Conservation (phyloP, 2,113 vertebrate species). For the Nannospalax galili region DNA sequence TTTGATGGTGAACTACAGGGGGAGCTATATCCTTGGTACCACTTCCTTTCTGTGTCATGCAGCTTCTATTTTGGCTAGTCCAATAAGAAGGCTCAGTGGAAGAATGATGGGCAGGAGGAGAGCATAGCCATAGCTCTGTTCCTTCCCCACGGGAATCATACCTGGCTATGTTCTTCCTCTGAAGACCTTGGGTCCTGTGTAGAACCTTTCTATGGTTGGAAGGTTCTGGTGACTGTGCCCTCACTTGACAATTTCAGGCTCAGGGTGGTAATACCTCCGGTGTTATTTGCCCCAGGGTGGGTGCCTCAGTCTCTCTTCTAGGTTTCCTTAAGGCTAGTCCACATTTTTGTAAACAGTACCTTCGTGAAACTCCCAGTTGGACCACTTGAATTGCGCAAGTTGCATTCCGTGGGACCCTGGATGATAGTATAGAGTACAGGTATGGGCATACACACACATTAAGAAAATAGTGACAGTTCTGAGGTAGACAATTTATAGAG, state of each 20-base stretch:
- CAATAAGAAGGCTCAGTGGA: background rate
- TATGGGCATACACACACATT: background rate
- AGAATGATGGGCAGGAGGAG: background rate
- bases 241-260: background rate
- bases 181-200: background rate
- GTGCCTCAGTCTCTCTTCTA: background rate
- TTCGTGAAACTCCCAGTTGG: background rate
- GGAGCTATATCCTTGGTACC: background rate
- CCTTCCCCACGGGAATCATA: background rate
- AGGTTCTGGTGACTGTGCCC: background rate
- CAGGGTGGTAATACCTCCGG: background rate
- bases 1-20: background rate
- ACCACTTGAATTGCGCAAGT: background rate
- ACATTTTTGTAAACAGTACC: background rate
- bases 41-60: background rate
- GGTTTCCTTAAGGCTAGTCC: background rate
- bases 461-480: conserved; percentile 35
- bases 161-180: background rate
- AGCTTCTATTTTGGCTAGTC: background rate
- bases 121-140: background rate
- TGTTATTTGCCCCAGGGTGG: background rate
- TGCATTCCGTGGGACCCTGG: background rate
- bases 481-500: conserved; percentile 53
- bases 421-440: background rate
- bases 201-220: background rate